Conservation (phyloP, 2,113 vertebrate species). For the Caretta caretta region DNA sequence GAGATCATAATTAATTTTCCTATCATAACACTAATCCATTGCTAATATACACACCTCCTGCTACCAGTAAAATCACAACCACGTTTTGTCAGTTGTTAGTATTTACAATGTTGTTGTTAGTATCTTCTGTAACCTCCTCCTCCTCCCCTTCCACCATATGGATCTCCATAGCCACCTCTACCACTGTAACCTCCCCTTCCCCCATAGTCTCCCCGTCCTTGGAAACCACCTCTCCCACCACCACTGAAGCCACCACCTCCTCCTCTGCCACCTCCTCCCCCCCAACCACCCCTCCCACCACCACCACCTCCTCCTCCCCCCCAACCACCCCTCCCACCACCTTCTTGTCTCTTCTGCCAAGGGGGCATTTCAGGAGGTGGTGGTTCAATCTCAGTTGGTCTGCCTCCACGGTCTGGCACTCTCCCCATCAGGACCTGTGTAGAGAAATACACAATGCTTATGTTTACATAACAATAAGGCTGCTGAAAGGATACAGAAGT, state of each 20-base stretch:
- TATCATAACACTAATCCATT: slow-evolving; percentile 50
- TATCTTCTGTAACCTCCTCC: slow-evolving; percentile 81
- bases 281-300: slow-evolving; percentile 64
- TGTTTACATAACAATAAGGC: neutral
- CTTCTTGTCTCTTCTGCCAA: slow-evolving; percentile 94
- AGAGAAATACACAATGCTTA: neutral
- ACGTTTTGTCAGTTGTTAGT: neutral
- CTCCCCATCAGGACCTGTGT: slow-evolving; percentile 93
- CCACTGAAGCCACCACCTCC: slow-evolving; percentile 14
- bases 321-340: slow-evolving; percentile 82
- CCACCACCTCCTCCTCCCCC: slow-evolving; percentile 78
- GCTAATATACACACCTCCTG: slow-evolving; percentile 16
- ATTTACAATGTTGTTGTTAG: slow-evolving; percentile 53
- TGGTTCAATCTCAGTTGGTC: slow-evolving; percentile 91
- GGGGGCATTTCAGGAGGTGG: slow-evolving; percentile 95
- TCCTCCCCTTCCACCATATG: slow-evolving; percentile 71
- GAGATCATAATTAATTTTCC: slow-evolving; percentile 58
- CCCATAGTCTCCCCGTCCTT: slow-evolving; percentile 62
- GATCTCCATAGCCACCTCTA: slow-evolving; percentile 74
- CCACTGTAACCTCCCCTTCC: slow-evolving; percentile 70
- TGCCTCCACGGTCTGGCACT: slow-evolving; percentile 94
- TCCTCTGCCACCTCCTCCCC: slow-evolving; percentile 40
- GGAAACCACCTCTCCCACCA: slow-evolving; percentile 27
- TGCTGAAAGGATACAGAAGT: neutral
- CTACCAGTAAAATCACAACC: slow-evolving; percentile 65